Conservation (phyloP, 2,113 vertebrate species). For the Ploceus nigricollis region DNA sequence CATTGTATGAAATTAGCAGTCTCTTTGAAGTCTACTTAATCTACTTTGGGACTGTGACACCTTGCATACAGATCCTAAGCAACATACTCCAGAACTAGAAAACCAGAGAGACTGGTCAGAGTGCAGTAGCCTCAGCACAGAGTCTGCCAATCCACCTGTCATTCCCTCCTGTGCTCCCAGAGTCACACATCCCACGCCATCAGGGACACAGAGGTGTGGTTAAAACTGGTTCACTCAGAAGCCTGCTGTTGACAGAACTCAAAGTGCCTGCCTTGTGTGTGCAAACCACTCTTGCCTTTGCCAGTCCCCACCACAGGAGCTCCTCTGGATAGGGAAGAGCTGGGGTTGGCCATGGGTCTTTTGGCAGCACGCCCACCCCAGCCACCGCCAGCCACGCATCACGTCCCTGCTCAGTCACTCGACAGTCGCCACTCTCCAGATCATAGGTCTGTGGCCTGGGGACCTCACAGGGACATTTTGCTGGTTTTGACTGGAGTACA, state of each 20-base stretch:
- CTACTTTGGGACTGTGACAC: background rate
- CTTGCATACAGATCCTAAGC: background rate
- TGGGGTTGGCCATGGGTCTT: background rate
- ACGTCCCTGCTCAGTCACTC: rapidly evolving
- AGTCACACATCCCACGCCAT: background rate
- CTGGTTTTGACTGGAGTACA: background rate
- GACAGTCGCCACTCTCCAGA: rapidly evolving
- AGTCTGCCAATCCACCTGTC: background rate
- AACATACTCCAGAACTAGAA: background rate
- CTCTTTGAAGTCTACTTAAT: slow-evolving; percentile 11
- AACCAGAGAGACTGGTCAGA: background rate
- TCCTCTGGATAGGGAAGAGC: background rate
- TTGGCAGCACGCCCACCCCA: background rate
- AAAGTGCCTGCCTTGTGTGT: background rate
- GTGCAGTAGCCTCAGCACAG: background rate
- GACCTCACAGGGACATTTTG: rapidly evolving
- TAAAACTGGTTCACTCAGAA: background rate
- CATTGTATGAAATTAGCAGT: background rate
- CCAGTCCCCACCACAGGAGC: background rate
- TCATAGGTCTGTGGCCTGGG: background rate
- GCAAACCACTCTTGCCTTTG: background rate
- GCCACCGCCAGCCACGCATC: rapidly evolving
- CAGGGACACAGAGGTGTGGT: background rate
- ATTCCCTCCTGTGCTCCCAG: background rate
- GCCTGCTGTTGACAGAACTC: rapidly evolving